Conservation (phyloP, 2,797 vertebrate genomes). For the Lates japonicus region DNA sequence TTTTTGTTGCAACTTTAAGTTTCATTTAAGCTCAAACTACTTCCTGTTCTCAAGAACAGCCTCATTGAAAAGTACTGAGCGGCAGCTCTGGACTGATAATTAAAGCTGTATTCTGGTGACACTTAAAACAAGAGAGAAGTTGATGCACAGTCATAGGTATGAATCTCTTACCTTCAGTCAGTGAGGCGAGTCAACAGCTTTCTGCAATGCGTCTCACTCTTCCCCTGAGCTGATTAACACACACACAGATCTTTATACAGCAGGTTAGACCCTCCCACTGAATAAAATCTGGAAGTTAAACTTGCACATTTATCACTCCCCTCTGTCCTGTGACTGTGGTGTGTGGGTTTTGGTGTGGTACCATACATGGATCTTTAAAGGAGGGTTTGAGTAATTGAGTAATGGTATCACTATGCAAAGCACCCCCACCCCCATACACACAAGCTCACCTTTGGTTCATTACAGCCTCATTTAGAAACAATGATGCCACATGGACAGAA, state of each 20-base stretch:
- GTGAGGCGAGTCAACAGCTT: slow-evolving; percentile 16
- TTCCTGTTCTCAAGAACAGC: neutral
- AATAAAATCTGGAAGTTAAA: neutral
- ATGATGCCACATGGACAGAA: too few species aligned
- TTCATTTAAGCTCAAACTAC: neutral
- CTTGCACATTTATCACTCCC: neutral
- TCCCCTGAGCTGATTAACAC: neutral
- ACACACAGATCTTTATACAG: too few species aligned
- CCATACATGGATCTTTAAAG: neutral
- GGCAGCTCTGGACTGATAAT: neutral
- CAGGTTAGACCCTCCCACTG: slow-evolving; percentile 29
- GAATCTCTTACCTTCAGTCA: slow-evolving; percentile 60
- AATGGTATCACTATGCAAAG: neutral
- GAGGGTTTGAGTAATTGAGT: neutral
- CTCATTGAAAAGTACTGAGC: neutral
- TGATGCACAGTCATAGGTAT: neutral
- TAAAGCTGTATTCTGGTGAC: neutral
- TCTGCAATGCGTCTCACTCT: slow-evolving; percentile 6
- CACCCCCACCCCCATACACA: neutral
- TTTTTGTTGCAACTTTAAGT: slow-evolving; percentile 8
- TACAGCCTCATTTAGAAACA: neutral
- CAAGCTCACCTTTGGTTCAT: slow-evolving; percentile 32
- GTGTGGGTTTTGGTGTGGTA: too few species aligned
- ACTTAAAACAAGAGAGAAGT: neutral
- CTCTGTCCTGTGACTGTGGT: slow-evolving; percentile 1